phyloP scores from a whole-genome alignment of 2,113 vertebrate species.

The Holacanthus passer region DNA sequence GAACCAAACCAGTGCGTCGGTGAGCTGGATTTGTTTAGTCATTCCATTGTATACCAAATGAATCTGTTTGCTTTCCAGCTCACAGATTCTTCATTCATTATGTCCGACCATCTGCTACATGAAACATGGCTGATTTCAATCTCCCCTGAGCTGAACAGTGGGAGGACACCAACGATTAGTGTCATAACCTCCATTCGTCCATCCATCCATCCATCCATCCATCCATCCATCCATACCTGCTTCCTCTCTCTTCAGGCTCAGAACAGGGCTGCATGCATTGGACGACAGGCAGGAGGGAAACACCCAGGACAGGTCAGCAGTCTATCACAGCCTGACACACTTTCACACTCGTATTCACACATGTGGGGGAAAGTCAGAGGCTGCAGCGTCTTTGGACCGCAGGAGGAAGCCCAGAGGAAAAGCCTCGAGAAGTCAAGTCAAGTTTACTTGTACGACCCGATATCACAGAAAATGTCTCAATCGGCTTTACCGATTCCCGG shows the following conservation, averaged over 20 bases:
- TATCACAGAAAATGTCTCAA: conserved; percentile 63
- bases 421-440: conserved; percentile 71
- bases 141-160: conserved; percentile 30
- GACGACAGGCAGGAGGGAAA: conserved; percentile 17
- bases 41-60: conserved; percentile 62
- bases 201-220: conserved; percentile 27
- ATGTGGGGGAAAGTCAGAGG: conserved; percentile 26
- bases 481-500: conserved; percentile 50
- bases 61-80: conserved; percentile 71
- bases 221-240: conserved; percentile 2
- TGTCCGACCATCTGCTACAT: conserved; percentile 65
- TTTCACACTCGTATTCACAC: conserved; percentile 59
- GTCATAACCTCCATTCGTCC: conserved; percentile 14
- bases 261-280: background rate
- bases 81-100: conserved; percentile 63
- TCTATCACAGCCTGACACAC: conserved; percentile 46
- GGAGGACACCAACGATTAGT: conserved; percentile 42
- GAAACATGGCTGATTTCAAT: conserved; percentile 62
- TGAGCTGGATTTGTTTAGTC: conserved; percentile 59
- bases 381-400: conserved; percentile 49
- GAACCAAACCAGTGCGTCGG: conserved; percentile 49
- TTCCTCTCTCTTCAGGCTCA: conserved; percentile 16
- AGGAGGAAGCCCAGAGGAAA: conserved; percentile 65
- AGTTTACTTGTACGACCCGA: conserved; percentile 68
- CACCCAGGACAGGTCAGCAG: conserved; percentile 30